phyloP scores from a whole-genome alignment of 1,140 invertebrate genomes.

The Neodiprion virginianus region DNA sequence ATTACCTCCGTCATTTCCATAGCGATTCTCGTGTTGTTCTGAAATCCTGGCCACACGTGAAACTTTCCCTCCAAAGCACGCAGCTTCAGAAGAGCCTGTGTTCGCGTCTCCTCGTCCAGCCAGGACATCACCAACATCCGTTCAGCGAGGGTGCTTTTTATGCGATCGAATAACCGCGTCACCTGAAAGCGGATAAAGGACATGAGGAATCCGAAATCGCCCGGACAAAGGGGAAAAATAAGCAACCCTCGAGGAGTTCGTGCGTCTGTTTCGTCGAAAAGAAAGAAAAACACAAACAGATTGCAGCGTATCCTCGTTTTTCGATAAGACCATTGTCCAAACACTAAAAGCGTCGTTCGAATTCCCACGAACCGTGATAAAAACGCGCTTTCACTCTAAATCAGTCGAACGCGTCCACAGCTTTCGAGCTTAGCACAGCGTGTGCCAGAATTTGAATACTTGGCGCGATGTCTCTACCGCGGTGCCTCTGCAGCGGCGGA shows the following conservation, averaged over 20 bases:
- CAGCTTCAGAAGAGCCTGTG: conserved; percentile 65
- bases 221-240: too few relatives aligned
- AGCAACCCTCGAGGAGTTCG: too few relatives aligned
- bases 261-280: too few relatives aligned
- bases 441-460: too few relatives aligned
- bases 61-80: conserved; percentile 64
- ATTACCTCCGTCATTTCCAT: conserved; percentile 51
- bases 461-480: too few relatives aligned
- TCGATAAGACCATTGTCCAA: too few relatives aligned
- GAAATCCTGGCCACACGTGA: conserved; percentile 60
- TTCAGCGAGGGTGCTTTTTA: conserved; percentile 67
- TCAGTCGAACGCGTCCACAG: neutral
- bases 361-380: neutral
- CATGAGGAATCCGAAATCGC: too few relatives aligned
- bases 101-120: conserved; percentile 69
- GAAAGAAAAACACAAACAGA: too few relatives aligned
- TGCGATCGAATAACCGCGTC: conserved; percentile 62
- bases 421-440: too few relatives aligned
- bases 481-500: too few relatives aligned
- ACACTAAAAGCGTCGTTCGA: neutral
- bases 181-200: conserved; percentile 29
- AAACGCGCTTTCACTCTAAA: neutral
- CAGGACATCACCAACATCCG: conserved; percentile 67
- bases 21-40: conserved; percentile 51
- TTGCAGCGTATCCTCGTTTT: too few relatives aligned